A percentile compares a stretch with the other conserved stretches of the same genome.
Evolutionary conservation across 92 coral and sea anemone species (phyloP).

Genomic region (Galaxea fascicularis): DNA sequence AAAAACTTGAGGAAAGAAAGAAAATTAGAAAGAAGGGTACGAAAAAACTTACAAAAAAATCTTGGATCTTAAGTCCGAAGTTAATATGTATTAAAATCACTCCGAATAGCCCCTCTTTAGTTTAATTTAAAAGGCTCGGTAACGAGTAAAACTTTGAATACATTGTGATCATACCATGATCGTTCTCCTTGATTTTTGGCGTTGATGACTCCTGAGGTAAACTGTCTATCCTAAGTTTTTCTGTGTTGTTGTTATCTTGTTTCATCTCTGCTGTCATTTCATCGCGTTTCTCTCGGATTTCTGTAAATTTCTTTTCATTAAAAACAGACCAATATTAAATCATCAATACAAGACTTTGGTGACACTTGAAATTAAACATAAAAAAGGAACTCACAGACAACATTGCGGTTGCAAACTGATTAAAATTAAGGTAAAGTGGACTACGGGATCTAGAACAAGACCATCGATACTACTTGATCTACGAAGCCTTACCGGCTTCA

Average conservation of each 20-base stretch:
- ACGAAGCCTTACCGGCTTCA: no score
- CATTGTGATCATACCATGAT: neutral
- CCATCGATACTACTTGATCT: no score
- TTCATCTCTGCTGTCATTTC: conserved; percentile 2
- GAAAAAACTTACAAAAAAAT: no score
- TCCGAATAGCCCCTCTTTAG: neutral
- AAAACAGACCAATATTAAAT: neutral
- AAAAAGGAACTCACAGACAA: neutral
- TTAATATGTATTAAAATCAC: neutral
- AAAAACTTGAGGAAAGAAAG: no score
- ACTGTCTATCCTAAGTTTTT: neutral
- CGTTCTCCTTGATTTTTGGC: conserved; percentile 15
- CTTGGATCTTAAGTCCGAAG: no score
- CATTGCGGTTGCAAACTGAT: neutral
- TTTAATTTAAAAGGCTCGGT: neutral
- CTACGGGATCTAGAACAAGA: no score
- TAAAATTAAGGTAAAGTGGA: no score
- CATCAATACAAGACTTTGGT: neutral
- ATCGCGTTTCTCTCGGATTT: conserved; percentile 12
- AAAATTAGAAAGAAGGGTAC: no score
- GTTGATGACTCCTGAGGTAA: conserved; percentile 29
- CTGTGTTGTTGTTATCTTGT: neutral
- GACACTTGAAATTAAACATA: neutral
- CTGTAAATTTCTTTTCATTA: conserved; percentile 12
- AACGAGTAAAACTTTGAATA: neutral